phyloP scores from a whole-genome alignment of 2,888 invertebrate species.

The Listrodromus nycthemerus region DNA sequence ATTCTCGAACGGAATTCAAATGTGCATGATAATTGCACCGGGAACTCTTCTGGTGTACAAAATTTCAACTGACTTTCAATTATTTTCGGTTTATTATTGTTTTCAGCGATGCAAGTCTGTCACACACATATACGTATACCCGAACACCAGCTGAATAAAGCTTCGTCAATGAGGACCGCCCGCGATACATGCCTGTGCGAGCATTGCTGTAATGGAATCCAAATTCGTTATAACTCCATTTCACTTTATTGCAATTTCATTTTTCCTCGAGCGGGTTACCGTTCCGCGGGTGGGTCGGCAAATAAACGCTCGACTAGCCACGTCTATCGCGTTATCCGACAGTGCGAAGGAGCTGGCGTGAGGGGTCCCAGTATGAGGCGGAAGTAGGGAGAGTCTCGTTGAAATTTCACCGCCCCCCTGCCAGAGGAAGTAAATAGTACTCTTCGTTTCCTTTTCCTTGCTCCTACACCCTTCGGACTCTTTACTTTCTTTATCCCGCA shows the following conservation, averaged over 20 bases:
- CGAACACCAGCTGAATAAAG: too few species aligned
- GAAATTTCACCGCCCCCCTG: constrained; percentile 32
- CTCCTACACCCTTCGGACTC: constrained; percentile 30
- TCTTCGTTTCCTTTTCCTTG: constrained; percentile 50
- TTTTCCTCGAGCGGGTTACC: constrained; percentile 68
- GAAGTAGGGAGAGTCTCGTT: constrained; percentile 15
- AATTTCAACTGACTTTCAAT: too few species aligned
- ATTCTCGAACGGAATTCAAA: too few species aligned
- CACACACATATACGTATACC: too few species aligned
- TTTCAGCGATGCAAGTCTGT: too few species aligned
- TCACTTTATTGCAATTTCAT: constrained; percentile 79
- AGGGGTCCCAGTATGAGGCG: constrained; percentile 27
- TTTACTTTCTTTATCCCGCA: constrained; percentile 27
- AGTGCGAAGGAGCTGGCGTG: constrained; percentile 15
- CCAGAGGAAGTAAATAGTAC: constrained; percentile 73
- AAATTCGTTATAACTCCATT: constrained; percentile 76
- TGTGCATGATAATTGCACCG: too few species aligned
- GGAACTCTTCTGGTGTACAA: too few species aligned
- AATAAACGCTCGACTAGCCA: constrained; percentile 78
- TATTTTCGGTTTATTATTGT: too few species aligned
- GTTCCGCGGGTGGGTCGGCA: constrained; percentile 65
- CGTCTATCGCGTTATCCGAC: constrained; percentile 76
- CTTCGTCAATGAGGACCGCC: background rate
- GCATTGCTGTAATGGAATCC: background rate
- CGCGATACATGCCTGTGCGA: background rate